Evolutionary conservation across 2,888 invertebrate genomes (phyloP), one percentile per base, ranked within the genome.

Genomic region (Lycia hirtaria): DNA sequence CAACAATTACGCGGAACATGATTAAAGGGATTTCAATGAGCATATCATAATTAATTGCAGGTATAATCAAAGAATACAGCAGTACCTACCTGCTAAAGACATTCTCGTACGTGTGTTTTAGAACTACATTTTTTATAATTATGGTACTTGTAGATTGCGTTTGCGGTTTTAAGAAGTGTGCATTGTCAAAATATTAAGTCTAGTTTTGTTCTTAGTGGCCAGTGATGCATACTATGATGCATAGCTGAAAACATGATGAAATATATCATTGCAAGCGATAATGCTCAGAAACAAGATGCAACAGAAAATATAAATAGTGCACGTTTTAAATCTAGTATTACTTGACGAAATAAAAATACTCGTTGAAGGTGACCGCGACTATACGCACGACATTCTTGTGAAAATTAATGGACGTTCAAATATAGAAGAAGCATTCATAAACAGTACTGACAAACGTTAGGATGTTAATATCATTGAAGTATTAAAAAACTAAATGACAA

Each of bases 21-120:
- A 73, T 73, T 73, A 62, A 71, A 69, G 70, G 66, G 53, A 74
- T 72, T 75, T 72, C 71, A 73, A 75, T 76, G 71, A 71, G 67
- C 70, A 62, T 62, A 65, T 52, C 17, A 57, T 67, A 58, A 64
- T 63, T 58, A 57, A 56, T 17, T 33, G 52, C 54, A 64, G 60
- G 52, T 48, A 65, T 64, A 66, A 70, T 68, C 62, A 66, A 60
- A 60, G 38, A 58, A 50, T 22, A 45, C 51, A 30, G 44, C 44
- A 40, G 49, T 20, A n/a, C 19, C 37, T 22, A 5, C 38, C 10
- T 37, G 30, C 55, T 63, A 52, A 59, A 51, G 61, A n/a, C n/a
- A n/a, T n/a, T n/a, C n/a, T 44, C 44, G 40, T 37, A 59, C 55
- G 15, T 32, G n/a, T n/a, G n/a, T n/a, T n/a, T n/a, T n/a, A n/a